Evolutionary conservation across 2,888 invertebrate genomes (phyloP), one percentile per base, ranked within the genome.

Genomic region (Cryptocephalus primarius): DNA sequence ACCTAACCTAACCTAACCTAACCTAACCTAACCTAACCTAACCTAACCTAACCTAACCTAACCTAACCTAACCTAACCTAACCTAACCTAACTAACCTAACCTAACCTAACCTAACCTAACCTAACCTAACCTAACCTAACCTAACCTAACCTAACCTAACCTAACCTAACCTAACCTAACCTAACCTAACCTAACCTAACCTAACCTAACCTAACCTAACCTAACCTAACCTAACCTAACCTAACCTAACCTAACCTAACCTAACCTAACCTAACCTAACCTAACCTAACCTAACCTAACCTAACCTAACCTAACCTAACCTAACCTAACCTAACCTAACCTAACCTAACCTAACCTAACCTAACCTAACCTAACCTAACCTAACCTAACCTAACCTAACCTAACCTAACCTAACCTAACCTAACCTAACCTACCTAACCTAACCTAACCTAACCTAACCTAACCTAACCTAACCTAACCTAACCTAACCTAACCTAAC

Each of bases 21-120:
- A 42, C 42, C 42, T 42, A 31, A 42, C 31, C 42, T 22, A 22
- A 22, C 22, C 22, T 22, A 22, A 22, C 22, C 22, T 22, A 22
- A 22, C 22, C 43, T 43, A 33, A 43, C 43, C 43, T 43, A 33
- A 50, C 47, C 50, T 56, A 55, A 58, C 53, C 55, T 55, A 55
- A 57, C 50, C 51, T 47, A 44, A 54, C 50, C 52, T 55, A 51
- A 55, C 57, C 55, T 52, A 52, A 55, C 43, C 43, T 33, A 43
- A n/a, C 43, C 43, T 33, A 43, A 43, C 43, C 43, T 43, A 43
- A 43, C 43, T 33, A 32, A 43, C 43, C 43, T 33, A 33, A 43
- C 43, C 43, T 43, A 43, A 43, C 43, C 43, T 43, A 43, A 43
- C 43, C 43, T 43, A 43, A 43, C 43, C 43, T 43, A 43, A 43